Conservation (phyloP, 2,113 vertebrate genomes). For the Vimba vimba region DNA sequence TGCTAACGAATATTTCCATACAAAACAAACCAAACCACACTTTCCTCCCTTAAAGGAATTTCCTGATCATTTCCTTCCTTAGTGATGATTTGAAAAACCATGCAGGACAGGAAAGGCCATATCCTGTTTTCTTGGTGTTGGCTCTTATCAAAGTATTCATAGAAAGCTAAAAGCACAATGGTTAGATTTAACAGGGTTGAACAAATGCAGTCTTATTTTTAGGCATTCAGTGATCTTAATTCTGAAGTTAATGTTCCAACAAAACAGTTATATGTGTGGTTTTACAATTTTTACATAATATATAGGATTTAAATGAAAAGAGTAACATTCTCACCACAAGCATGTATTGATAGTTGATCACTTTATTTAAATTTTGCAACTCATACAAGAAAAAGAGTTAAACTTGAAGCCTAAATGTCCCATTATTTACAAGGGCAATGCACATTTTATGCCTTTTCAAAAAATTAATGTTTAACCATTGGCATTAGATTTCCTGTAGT, state of each 20-base stretch:
- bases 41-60: conserved; percentile 77
- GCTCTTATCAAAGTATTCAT: conserved; percentile 22
- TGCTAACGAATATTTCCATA: conserved; percentile 64
- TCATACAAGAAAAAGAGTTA: conserved; percentile 66
- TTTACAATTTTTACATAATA: neutral
- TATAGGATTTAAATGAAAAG: neutral
- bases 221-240: neutral
- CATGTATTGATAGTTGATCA: conserved; percentile 53
- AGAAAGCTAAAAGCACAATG: neutral
- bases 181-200: neutral
- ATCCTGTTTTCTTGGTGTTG: conserved; percentile 69
- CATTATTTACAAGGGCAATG: conserved; percentile 49
- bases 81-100: conserved; percentile 18
- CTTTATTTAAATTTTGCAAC: conserved; percentile 75
- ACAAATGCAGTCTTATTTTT: neutral
- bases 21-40: conserved; percentile 57
- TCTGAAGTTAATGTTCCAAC: neutral
- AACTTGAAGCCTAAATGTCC: conserved; percentile 55
- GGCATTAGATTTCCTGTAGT: conserved; percentile 26
- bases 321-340: conserved; percentile 12
- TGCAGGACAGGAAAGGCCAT: conserved; percentile 60
- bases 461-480: conserved; percentile 56
- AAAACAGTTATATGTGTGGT: neutral
- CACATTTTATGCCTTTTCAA: conserved; percentile 57
- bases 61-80: conserved; percentile 73